Evolutionary conservation across 2,113 vertebrate species (phyloP).

Genomic region (Neogale vison): DNA sequence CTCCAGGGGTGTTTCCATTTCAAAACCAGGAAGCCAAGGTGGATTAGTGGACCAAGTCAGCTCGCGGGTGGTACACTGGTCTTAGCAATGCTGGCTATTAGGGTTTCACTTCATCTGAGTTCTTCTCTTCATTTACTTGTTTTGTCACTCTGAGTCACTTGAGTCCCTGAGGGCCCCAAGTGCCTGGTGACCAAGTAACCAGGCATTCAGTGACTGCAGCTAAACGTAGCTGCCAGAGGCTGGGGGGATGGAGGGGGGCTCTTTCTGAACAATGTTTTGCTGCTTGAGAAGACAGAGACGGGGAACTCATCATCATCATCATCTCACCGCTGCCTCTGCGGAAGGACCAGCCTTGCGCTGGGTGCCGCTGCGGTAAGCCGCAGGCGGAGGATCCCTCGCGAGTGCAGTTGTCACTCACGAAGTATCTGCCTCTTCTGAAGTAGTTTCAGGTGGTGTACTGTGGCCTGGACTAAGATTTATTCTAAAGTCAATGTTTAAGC

Average conservation of each 20-base stretch:
- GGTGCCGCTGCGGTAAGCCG: neutral
- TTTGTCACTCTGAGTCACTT: neutral
- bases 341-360: neutral
- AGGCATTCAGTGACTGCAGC: neutral
- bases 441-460: neutral
- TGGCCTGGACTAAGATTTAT: neutral
- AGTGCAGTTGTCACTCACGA: neutral
- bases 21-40: neutral
- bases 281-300: neutral
- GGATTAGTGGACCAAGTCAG: neutral
- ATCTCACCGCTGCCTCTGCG: neutral
- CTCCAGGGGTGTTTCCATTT: constrained; percentile 4
- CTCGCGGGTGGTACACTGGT: neutral
- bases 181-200: neutral
- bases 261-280: neutral
- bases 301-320: neutral
- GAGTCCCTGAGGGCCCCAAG: neutral
- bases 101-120: neutral
- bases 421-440: neutral
- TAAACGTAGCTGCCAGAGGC: neutral
- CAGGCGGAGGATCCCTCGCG: neutral
- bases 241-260: neutral
- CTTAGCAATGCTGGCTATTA: neutral
- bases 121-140: neutral
- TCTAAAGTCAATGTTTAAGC: constrained; percentile 4